These are phyloP conservation scores for Subacronicta megacephala DNA, from an alignment of 2,888 invertebrate genomes.

Conservation along the genomic window DNA sequence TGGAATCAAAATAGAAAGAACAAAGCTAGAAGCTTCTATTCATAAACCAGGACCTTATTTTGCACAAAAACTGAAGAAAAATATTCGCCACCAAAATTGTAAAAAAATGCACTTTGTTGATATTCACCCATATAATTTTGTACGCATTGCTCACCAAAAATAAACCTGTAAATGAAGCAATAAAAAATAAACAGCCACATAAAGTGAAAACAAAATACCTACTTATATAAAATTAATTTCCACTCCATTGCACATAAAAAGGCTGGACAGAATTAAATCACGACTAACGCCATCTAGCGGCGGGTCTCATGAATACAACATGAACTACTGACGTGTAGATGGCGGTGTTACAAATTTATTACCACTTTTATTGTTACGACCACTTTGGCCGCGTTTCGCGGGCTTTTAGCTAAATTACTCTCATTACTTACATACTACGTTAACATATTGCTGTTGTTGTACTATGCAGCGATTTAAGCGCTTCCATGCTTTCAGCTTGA, in stretches of 20 bases:
- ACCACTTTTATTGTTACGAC: constrained; percentile 77
- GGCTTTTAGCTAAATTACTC: constrained; percentile 83
- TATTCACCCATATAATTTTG: too few relatives aligned
- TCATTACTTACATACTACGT: constrained; percentile 73
- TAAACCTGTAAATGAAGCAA: constrained; percentile 34
- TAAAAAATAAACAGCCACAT: constrained; percentile 25
- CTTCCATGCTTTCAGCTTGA: constrained; percentile 18
- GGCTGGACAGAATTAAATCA: constrained; percentile 75
- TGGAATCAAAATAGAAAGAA: too few relatives aligned
- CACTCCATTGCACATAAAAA: constrained; percentile 43
- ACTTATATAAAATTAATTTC: constrained; percentile 42
- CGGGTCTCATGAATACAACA: constrained; percentile 81
- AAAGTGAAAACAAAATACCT: constrained; percentile 32
- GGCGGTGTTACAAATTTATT: constrained; percentile 79
- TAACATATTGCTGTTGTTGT: constrained; percentile 67
- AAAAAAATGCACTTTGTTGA: too few relatives aligned
- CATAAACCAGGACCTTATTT: too few relatives aligned
- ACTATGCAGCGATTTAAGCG: constrained; percentile 49
- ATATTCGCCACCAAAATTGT: too few relatives aligned
- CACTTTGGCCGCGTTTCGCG: constrained; percentile 76
- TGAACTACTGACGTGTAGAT: constrained; percentile 74
- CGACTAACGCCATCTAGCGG: constrained; percentile 83
- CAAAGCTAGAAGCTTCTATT: too few relatives aligned
- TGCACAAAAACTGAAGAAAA: too few relatives aligned
- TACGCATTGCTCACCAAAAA: too few relatives aligned